Conservation (phyloP, 2,113 vertebrate genomes). For the Sakesphorus luctuosus region DNA sequence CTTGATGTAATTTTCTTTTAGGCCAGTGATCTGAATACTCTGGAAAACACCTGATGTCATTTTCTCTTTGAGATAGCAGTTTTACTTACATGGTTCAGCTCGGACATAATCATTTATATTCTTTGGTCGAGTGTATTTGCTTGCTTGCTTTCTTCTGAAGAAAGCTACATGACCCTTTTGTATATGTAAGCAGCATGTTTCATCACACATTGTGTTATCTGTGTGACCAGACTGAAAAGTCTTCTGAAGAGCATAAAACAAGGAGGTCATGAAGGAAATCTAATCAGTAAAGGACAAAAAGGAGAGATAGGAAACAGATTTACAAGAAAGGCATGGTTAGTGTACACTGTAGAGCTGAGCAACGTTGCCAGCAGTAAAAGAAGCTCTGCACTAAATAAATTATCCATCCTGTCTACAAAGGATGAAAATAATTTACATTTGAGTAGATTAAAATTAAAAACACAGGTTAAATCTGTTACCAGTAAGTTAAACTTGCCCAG, state of each 20-base stretch:
- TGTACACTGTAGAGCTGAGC: fast-evolving
- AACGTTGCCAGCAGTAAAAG: not conserved
- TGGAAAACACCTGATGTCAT: not conserved
- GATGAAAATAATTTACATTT: not conserved
- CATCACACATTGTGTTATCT: not conserved
- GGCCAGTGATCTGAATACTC: not conserved
- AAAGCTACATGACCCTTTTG: not conserved
- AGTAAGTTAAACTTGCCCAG: not conserved
- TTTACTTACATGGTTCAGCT: not conserved
- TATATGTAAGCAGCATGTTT: not conserved
- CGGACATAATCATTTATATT: not conserved
- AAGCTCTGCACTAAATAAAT: not conserved
- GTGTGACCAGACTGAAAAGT: not conserved
- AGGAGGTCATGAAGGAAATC: not conserved
- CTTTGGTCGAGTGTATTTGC: not conserved
- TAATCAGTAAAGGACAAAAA: not conserved
- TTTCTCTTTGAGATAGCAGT: not conserved
- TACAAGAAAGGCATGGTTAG: not conserved
- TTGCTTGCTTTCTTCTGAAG: not conserved
- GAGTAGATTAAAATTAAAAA: not conserved
- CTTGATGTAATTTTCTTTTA: not conserved
- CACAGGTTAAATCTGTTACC: not conserved
- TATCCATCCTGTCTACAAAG: not conserved
- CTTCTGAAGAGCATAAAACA: not conserved
- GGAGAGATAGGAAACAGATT: not conserved